phyloP scores from a whole-genome alignment of 2,797 vertebrate species.

The Labeo calbasu region DNA sequence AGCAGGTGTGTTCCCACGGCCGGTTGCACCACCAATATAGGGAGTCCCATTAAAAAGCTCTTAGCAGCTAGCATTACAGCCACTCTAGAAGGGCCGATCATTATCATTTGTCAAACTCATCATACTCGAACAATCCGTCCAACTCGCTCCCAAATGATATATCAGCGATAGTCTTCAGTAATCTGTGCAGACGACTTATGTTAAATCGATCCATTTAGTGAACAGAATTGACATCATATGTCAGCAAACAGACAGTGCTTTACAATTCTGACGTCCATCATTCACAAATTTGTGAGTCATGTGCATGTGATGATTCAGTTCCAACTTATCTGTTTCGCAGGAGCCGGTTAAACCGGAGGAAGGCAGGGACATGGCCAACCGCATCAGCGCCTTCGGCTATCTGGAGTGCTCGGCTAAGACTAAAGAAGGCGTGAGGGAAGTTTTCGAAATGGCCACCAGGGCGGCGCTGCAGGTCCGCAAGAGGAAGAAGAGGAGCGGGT shows the following conservation, averaged over 20 bases:
- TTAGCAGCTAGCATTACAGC: constrained; percentile 44
- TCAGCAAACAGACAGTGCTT: background rate
- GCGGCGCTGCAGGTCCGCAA: constrained; percentile 95
- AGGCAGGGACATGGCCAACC: constrained; percentile 91
- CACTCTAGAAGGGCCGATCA: constrained; percentile 34
- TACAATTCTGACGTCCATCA: background rate
- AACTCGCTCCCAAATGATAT: constrained; percentile 34
- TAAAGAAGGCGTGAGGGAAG: constrained; percentile 95
- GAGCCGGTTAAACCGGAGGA: constrained; percentile 94
- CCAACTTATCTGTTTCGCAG: constrained; percentile 67
- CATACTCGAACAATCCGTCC: constrained; percentile 27
- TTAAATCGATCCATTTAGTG: constrained; percentile 7
- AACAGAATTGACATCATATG: background rate
- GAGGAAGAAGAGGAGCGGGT: constrained; percentile 86
- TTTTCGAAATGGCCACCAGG: constrained; percentile 97
- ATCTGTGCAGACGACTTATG: background rate
- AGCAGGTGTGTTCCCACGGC: constrained; percentile 82
- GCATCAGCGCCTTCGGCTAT: constrained; percentile 94
- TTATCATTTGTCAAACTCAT: constrained; percentile 48
- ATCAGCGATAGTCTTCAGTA: background rate
- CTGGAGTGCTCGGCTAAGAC: constrained; percentile 98
- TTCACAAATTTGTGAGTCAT: background rate
- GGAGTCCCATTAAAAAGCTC: constrained; percentile 50
- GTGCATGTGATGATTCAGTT: background rate
- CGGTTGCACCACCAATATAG: background rate